Conservation (phyloP, 2,888 invertebrate genomes). For the Heliconius cydno region DNA sequence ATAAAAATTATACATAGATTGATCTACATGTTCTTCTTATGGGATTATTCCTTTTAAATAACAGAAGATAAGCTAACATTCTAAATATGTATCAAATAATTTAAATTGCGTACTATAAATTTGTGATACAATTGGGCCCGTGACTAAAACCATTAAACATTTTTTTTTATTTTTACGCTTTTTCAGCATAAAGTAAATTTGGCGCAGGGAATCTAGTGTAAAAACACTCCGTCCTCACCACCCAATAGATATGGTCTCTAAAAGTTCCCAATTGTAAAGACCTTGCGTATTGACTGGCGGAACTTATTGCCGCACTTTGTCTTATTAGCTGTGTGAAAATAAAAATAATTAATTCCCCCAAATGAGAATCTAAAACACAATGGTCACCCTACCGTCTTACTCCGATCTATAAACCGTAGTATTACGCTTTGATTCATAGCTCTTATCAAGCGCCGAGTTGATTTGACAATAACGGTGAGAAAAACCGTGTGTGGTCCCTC, state of each 20-base stretch:
- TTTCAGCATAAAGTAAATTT: not conserved
- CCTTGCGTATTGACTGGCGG: not conserved
- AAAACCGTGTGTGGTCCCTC: conserved; percentile 51
- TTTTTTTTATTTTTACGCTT: not conserved
- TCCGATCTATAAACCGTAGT: conserved; percentile 71
- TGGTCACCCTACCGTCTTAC: conserved; percentile 55
- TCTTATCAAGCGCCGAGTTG: conserved; percentile 49
- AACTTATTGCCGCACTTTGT: not conserved
- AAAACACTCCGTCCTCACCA: not conserved
- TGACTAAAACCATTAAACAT: too few species aligned
- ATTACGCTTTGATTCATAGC: conserved; percentile 60
- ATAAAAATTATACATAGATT: too few species aligned
- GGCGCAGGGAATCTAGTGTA: too few species aligned
- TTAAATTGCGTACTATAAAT: too few species aligned
- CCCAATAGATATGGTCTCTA: too few species aligned
- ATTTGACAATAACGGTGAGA: conserved; percentile 50
- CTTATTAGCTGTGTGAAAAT: not conserved
- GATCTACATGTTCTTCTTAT: too few species aligned
- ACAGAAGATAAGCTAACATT: too few species aligned
- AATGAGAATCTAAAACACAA: not conserved
- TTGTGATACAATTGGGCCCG: too few species aligned
- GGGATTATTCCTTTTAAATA: too few species aligned
- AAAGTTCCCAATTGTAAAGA: not conserved
- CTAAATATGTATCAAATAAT: too few species aligned
- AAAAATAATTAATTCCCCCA: not conserved